Base-by-base conservation (phyloP, 2,113 vertebrate genomes). In the Rhizomys pruinosus region DNA sequence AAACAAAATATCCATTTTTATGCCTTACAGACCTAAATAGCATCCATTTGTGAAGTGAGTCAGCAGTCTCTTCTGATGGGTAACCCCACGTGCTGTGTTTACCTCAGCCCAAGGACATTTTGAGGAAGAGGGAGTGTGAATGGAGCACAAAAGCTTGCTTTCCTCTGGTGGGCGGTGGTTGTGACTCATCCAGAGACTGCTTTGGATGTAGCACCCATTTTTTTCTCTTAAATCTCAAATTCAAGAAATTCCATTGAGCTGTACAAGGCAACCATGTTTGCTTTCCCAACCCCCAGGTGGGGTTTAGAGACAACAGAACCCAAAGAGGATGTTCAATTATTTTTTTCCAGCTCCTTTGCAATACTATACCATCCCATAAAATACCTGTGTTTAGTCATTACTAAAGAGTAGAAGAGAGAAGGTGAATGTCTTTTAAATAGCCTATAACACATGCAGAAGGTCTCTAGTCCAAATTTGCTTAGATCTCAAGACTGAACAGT, bases 1-100 rank as follows among this genome's bases (percentile, higher is more conserved):
- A 95, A 93, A 93, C 88, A 97, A 44, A 96, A 81, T 25, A 91
- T 27, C 0, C 72, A 25, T 91, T 92, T 91, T 91, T 89, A 86
- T 92, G 87, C 81, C 80, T 96, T 13, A n/a, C 4, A 74, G 78
- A 55, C 39, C 66, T 73, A 96, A 94, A 19, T 5, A 96, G 32
- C 25, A 0, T 29, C 64, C 23, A 79, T 96, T 87, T 55, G 22
- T 25, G 59, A 22, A 69, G 84, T 86, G 27, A 96, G 72, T 93
- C 92, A 89, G 44, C 85, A 73, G 2, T 44, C 5, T 89, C 64
- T 19, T 84, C 89, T 10, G 17, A 79, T 32, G 7, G 76, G 20
- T 29, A 92, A 80, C 78, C 93, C 84, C 55, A n/a, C 5, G 19
- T 85, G 44, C 89, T 69, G 12, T 76, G 37, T 81, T 82, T 90